phyloP scores from a whole-genome alignment of 1,140 invertebrate species.

The Geopemphigus sp. region DNA sequence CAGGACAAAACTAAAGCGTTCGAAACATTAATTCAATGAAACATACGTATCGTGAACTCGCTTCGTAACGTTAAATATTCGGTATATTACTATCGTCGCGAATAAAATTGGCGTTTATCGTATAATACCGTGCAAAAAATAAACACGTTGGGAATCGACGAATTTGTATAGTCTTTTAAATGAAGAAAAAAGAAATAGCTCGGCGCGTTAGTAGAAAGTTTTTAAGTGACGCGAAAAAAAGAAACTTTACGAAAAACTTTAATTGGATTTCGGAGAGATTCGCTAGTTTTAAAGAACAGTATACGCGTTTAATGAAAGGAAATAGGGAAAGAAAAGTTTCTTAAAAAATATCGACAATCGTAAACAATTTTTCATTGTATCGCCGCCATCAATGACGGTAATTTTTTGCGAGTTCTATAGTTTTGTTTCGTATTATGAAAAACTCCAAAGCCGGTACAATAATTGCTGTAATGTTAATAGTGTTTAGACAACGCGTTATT shows the following conservation, averaged over 20 bases:
- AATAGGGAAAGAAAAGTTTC: slow-evolving; percentile 10
- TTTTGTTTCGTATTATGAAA: too few relatives aligned
- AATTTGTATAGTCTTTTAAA: neutral
- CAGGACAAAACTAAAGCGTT: too few relatives aligned
- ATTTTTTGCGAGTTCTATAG: neutral
- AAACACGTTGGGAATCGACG: neutral
- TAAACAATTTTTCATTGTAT: slow-evolving; percentile 17
- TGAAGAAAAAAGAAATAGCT: neutral
- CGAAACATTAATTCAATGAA: too few relatives aligned
- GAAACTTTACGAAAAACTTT: slow-evolving; percentile 24
- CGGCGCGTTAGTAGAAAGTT: neutral
- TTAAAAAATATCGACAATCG: neutral
- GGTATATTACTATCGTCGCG: too few relatives aligned
- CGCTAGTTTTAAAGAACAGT: neutral
- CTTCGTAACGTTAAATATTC: too few relatives aligned
- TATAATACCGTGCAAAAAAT: too few relatives aligned
- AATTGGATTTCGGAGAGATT: slow-evolving; percentile 24
- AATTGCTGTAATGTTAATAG: too few relatives aligned
- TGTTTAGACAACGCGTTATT: too few relatives aligned
- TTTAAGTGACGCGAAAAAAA: neutral
- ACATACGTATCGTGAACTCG: too few relatives aligned
- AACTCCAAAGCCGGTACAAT: too few relatives aligned
- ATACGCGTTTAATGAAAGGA: slow-evolving; percentile 13
- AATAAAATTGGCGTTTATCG: too few relatives aligned
- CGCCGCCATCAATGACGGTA: neutral